Conservation (phyloP, 2,797 vertebrate species). For the Euphonia xanthogaster region DNA sequence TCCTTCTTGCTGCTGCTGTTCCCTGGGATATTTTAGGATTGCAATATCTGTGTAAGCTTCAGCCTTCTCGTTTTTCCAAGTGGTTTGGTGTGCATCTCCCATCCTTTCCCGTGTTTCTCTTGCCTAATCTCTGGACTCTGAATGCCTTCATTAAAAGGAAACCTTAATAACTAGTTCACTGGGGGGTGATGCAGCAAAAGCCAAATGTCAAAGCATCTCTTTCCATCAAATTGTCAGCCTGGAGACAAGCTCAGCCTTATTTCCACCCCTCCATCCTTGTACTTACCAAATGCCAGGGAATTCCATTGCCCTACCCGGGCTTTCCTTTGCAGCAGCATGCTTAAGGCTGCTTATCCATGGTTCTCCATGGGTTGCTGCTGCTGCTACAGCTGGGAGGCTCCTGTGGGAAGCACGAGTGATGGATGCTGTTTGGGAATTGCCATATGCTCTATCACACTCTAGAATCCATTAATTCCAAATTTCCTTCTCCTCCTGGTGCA, state of each 20-base stretch:
- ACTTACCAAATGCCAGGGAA: not conserved
- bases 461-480: not conserved
- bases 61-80: not conserved
- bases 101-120: fast-evolving
- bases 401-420: not conserved
- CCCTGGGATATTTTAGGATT: not conserved
- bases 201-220: not conserved
- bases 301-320: not conserved
- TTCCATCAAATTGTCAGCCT: not conserved
- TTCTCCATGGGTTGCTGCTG: not conserved
- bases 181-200: not conserved
- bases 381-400: not conserved
- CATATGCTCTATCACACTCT: not conserved
- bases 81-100: not conserved
- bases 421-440: not conserved
- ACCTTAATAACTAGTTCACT: not conserved
- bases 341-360: not conserved
- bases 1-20: not conserved
- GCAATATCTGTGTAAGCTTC: not conserved
- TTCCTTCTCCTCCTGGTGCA: not conserved
- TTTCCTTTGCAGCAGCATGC: not conserved
- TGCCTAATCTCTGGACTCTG: not conserved
- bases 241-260: not conserved
- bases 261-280: not conserved
- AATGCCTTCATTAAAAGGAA: not conserved